These are phyloP conservation scores for Steinernema feltiae DNA, from an alignment of 1,140 invertebrate genomes.

Conservation along the genomic window DNA sequence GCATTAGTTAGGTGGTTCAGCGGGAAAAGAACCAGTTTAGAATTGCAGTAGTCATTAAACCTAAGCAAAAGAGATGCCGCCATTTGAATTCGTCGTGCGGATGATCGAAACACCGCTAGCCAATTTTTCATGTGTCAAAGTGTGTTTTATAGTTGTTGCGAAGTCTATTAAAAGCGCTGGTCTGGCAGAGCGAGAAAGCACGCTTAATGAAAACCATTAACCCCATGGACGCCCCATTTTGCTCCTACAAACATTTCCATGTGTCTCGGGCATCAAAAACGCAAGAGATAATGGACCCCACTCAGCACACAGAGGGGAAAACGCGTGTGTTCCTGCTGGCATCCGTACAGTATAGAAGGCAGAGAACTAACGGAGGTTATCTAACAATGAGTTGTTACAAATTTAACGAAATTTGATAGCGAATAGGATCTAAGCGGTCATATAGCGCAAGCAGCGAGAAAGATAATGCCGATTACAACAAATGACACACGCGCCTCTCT, in stretches of 20 bases:
- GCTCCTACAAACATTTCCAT: not conserved
- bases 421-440: not conserved
- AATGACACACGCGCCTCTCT: not conserved
- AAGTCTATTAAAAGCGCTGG: too few species aligned
- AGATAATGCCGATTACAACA: not conserved
- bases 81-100: not conserved
- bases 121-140: too few species aligned
- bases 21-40: not conserved
- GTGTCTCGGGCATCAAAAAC: not conserved
- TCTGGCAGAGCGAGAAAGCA: not conserved
- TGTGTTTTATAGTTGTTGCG: too few species aligned
- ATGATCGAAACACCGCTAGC: too few species aligned
- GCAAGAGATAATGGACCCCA: too few species aligned
- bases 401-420: not conserved
- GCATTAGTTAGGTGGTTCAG: not conserved
- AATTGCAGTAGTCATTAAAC: not conserved
- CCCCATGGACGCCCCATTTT: not conserved
- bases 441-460: not conserved
- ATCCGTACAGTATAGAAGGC: too few species aligned
- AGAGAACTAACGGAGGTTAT: too few species aligned
- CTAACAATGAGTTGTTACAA: too few species aligned
- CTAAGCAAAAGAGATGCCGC: not conserved
- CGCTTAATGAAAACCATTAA: conserved; percentile 8
- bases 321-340: too few species aligned
- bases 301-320: too few species aligned